A percentile compares a stretch with the other conserved stretches of the same genome.
These are phyloP conservation scores for Tetramorium alpestre DNA, from an alignment of 1,140 invertebrate species.

Conservation along the genomic window DNA sequence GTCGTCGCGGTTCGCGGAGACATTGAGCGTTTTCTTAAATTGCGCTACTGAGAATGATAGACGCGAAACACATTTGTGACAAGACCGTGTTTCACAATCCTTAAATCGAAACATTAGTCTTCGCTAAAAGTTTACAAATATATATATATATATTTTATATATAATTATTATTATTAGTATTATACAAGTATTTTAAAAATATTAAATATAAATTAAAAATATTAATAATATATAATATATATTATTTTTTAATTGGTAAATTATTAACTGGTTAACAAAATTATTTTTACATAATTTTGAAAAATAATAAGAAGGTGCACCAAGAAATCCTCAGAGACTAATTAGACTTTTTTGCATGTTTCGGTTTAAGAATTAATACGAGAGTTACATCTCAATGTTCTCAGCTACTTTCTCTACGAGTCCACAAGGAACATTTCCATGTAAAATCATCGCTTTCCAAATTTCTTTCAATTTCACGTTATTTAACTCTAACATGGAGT, in stretches of 20 bases:
- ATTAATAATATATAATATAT: no score
- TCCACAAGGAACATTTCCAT: not conserved
- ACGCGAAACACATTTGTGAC: not conserved
- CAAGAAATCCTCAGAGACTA: not conserved
- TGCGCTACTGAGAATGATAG: not conserved
- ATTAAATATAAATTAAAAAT: no score
- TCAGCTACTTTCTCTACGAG: not conserved
- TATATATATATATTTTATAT: no score
- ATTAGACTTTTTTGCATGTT: not conserved
- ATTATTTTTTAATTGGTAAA: not conserved
- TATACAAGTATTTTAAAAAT: no score
- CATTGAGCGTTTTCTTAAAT: conserved; percentile 24
- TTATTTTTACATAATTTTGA: not conserved
- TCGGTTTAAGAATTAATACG: conserved; percentile 8
- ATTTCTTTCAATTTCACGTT: conserved; percentile 15
- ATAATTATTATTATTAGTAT: not conserved
- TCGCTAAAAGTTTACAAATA: not conserved
- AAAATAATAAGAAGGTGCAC: not conserved
- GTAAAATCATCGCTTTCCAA: conserved; percentile 22
- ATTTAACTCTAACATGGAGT: not conserved
- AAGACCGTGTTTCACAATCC: not conserved
- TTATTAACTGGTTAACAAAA: not conserved
- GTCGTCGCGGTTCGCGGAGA: conserved; percentile 6
- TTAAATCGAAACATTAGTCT: conserved; percentile 11
- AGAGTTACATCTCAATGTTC: not conserved